Base-by-base conservation (phyloP, 1,140 invertebrate species). In the Antheraea mylitta region DNA sequence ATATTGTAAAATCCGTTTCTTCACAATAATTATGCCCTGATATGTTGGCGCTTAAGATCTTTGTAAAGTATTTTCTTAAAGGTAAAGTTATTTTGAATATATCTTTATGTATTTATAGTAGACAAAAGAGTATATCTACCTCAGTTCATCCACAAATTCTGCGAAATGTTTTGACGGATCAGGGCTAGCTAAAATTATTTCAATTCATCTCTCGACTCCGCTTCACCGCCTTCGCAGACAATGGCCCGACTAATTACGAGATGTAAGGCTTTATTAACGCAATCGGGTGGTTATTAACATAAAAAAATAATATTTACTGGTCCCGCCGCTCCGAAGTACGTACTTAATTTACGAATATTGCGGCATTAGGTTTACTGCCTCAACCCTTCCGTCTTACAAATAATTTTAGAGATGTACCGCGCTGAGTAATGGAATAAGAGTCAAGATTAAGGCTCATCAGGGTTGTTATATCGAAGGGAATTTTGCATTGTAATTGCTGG, bases 261-360 rank as follows among this genome's bases (percentile, higher is more conserved):
- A 89, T 92, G 86, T 91, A 87, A 90, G 85, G 88, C 86, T 92
- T 90, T 90, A 92, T 92, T 90, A 90, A 89, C 88, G 86, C 87
- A 89, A 90, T 90, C 85, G 83, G 83, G 76, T 69, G 78, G 83
- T 87, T 78, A 92, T 92, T 92, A 90, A 90, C 90, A 92, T 92
- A 92, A 92, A 92, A 92, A 92, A 92, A 90, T 92, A 92, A 90
- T 92, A 90, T 90, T 90, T 88, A 90, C 86, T 77, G 77, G 78
- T 73, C 77, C 77, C 81, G 71, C 48, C 48, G 74, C 73, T 70
- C 71, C 74, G 48, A 77, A 62, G 75, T 79, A 75, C 76, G 78
- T 79, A 82, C 86, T 90, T 90, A 89, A 90, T 90, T 90, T 87
- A 90, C 79, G 85, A 89, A 90, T 89, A 90, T 89, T 89, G 86